Percentiles rank a stretch among this genome's conserved stretches.
phyloP scores from a whole-genome alignment of 1,140 invertebrate genomes.

The Aphelenchoides avenae region DNA sequence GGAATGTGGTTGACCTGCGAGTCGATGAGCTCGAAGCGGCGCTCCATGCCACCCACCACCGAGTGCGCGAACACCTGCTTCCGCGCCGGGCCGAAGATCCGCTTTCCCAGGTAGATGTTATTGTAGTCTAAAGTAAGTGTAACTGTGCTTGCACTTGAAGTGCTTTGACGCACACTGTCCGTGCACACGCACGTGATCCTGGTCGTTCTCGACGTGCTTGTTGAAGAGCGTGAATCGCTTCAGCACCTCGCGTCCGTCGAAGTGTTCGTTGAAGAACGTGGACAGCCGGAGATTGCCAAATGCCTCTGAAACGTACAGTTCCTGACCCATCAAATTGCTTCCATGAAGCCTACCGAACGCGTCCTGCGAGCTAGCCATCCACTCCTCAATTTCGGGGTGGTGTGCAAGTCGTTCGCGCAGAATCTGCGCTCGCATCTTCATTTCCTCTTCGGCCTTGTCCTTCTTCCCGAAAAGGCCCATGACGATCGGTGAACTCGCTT shows the following conservation, averaged over 20 bases:
- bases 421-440: no score
- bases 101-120: constrained; percentile 54
- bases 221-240: constrained; percentile 41
- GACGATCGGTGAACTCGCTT: no score
- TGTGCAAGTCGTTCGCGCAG: no score
- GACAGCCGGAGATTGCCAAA: constrained; percentile 24
- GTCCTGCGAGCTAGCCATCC: no score
- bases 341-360: no score
- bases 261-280: constrained; percentile 35
- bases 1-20: constrained; percentile 57
- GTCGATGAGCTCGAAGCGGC: constrained; percentile 56
- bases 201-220: constrained; percentile 31
- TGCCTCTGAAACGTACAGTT: constrained; percentile 29
- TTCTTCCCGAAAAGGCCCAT: no score
- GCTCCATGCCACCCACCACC: constrained; percentile 53
- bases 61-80: constrained; percentile 49
- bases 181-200: constrained; percentile 49
- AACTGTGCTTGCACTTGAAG: not conserved
- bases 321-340: no score
- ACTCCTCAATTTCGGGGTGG: no score
- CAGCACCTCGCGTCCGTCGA: constrained; percentile 35
- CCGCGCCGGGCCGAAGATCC: constrained; percentile 52
- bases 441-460: no score
- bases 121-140: constrained; percentile 48
- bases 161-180: constrained; percentile 36